Evolutionary conservation across 1,140 invertebrate genomes (phyloP).

Genomic region (Ceratitis capitata): DNA sequence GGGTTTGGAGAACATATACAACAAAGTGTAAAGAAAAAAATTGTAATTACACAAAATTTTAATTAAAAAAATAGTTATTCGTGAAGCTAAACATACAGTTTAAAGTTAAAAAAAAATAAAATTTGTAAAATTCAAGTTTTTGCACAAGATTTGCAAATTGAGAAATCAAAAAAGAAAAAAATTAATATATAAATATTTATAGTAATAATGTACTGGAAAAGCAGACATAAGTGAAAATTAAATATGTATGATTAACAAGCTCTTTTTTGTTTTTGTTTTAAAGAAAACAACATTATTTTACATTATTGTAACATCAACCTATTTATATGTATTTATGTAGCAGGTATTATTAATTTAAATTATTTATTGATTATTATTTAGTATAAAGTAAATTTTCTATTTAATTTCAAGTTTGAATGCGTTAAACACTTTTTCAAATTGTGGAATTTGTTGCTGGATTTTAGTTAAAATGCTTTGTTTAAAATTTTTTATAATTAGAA

Average conservation of each 20-base stretch:
- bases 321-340: constrained; percentile 39
- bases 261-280: constrained; percentile 38
- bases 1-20: neutral
- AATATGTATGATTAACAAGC: constrained; percentile 38
- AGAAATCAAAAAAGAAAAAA: no score
- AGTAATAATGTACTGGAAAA: neutral
- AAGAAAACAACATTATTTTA: constrained; percentile 43
- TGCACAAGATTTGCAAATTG: neutral
- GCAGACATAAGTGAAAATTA: constrained; percentile 34
- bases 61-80: neutral
- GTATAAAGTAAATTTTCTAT: neutral
- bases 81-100: constrained; percentile 24
- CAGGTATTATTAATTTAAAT: no score
- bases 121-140: constrained; percentile 24
- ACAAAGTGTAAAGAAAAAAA: neutral
- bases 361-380: no score
- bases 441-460: no score
- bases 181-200: no score
- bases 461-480: no score
- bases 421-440: neutral
- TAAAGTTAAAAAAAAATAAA: no score
- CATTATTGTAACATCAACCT: constrained; percentile 47
- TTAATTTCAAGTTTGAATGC: constrained; percentile 16
- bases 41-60: neutral
- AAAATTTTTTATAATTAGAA: no score